Evolutionary conservation across 2,113 vertebrate species (phyloP).

Genomic region (Bucco capensis): DNA sequence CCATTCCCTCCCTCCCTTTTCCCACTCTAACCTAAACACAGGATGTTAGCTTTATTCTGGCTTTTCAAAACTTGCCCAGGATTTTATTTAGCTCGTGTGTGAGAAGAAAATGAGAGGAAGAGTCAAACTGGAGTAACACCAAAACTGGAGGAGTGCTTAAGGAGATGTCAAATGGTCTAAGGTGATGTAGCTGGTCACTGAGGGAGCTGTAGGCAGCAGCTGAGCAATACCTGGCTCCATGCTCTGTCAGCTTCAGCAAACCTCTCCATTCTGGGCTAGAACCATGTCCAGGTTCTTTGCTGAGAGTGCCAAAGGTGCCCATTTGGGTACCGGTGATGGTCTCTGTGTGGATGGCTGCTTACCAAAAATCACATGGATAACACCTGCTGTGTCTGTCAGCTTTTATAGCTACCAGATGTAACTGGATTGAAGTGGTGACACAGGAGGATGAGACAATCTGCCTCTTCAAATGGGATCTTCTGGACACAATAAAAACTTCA

Average conservation of each 20-base stretch:
- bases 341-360: not conserved
- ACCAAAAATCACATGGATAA: not conserved
- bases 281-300: not conserved
- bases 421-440: not conserved
- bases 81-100: not conserved
- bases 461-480: not conserved
- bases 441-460: slow-evolving; percentile 4
- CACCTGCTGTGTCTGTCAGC: slow-evolving; percentile 48
- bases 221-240: not conserved
- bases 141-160: not conserved
- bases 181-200: not conserved
- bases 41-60: not conserved
- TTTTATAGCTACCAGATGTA: slow-evolving; percentile 38
- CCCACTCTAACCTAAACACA: not conserved
- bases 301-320: slow-evolving; percentile 31
- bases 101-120: not conserved
- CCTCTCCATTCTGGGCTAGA: not conserved
- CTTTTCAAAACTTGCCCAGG: not conserved
- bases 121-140: not conserved
- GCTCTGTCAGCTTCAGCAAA: not conserved
- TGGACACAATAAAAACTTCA: not conserved
- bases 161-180: not conserved
- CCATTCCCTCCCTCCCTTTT: not conserved
- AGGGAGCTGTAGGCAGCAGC: not conserved
- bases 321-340: not conserved